These are phyloP conservation scores for Odontomachus brunneus DNA, from an alignment of 1,140 invertebrate species.

Conservation along the genomic window DNA sequence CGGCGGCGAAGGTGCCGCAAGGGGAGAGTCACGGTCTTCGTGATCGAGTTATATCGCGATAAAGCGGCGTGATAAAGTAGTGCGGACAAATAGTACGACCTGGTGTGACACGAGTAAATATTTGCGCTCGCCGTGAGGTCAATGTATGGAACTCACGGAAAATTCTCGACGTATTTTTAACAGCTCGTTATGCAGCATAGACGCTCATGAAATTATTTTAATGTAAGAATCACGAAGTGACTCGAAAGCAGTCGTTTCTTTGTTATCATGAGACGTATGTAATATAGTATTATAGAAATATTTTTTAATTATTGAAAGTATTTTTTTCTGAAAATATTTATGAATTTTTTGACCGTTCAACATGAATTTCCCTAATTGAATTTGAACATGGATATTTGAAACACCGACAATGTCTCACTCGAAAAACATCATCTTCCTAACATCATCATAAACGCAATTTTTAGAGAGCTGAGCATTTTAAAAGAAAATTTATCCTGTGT, in stretches of 20 bases:
- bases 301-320: too few species aligned
- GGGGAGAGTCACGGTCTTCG: background rate
- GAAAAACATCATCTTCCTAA: too few species aligned
- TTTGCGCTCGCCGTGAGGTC: constrained; percentile 41
- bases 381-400: too few species aligned
- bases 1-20: background rate
- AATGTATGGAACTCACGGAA: constrained; percentile 27
- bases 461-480: too few species aligned
- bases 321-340: too few species aligned
- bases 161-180: constrained; percentile 57
- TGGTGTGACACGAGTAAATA: constrained; percentile 63
- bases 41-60: constrained; percentile 46
- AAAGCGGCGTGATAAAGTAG: constrained; percentile 62
- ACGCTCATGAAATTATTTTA: constrained; percentile 2
- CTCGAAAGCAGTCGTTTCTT: constrained; percentile 16
- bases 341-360: too few species aligned
- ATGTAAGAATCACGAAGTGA: constrained; percentile 26
- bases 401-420: too few species aligned
- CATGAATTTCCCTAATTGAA: too few species aligned
- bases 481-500: too few species aligned
- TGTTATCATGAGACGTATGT: too few species aligned
- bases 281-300: too few species aligned
- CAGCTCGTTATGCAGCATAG: constrained; percentile 30
- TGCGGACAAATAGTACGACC: constrained; percentile 37
- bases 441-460: too few species aligned